These are phyloP conservation scores for Ophiothrix spiculata DNA, from an alignment of 35 echinoderm and acorn worm genomes.

Conservation along the genomic window DNA sequence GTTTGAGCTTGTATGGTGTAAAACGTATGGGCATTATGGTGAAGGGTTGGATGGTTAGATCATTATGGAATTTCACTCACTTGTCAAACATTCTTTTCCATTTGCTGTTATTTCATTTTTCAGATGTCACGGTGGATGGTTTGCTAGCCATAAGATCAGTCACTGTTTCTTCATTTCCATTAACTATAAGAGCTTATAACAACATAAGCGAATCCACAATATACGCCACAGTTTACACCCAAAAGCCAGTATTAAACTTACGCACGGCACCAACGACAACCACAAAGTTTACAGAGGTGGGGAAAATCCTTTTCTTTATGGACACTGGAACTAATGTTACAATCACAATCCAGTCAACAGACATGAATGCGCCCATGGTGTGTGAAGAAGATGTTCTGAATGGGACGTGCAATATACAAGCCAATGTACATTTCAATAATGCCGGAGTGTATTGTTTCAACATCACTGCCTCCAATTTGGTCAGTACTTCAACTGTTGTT, in stretches of 20 bases:
- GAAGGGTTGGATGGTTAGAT: too few relatives aligned
- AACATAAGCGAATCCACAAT: conserved; percentile 5
- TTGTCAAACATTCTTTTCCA: too few relatives aligned
- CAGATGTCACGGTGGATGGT: background rate
- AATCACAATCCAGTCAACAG: background rate
- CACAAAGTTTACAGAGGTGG: background rate
- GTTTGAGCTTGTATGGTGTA: too few relatives aligned
- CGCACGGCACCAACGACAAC: background rate
- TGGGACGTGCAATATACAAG: background rate
- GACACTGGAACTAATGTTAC: background rate
- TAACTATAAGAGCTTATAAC: background rate
- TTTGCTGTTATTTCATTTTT: too few relatives aligned
- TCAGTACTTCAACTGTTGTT: background rate
- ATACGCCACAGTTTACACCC: background rate
- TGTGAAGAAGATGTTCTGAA: background rate
- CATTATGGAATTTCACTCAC: too few relatives aligned
- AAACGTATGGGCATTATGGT: too few relatives aligned
- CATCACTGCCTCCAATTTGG: background rate
- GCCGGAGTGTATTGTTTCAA: background rate
- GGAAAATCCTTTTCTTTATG: background rate
- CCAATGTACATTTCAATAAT: background rate
- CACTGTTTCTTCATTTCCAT: background rate
- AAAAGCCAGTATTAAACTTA: background rate
- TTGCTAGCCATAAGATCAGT: background rate
- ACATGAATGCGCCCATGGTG: background rate